phyloP scores from a whole-genome alignment of 2,888 invertebrate species.

The Eristalinus sepulchralis region DNA sequence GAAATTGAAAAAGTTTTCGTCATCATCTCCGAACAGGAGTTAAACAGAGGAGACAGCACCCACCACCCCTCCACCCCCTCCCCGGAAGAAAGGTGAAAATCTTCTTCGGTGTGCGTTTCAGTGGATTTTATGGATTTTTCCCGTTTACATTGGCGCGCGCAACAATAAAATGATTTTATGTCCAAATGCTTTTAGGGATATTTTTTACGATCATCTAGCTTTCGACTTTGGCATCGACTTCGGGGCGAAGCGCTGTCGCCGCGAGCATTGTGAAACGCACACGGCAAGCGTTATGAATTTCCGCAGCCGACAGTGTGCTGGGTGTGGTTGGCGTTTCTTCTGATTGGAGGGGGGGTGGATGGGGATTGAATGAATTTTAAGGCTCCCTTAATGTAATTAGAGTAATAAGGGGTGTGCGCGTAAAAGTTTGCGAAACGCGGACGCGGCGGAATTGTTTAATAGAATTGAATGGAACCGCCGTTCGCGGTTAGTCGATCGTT shows the following conservation, averaged over 20 bases:
- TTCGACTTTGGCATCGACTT: background rate
- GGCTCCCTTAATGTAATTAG: conserved; percentile 23
- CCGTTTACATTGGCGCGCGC: conserved; percentile 22
- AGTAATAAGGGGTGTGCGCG: background rate
- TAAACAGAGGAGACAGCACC: background rate
- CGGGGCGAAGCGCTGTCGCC: background rate
- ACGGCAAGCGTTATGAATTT: conserved; percentile 8
- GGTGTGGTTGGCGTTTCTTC: background rate
- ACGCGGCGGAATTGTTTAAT: background rate
- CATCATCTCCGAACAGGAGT: conserved; percentile 1
- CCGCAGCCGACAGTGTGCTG: background rate
- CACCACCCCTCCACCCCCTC: background rate
- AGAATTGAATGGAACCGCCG: conserved; percentile 22
- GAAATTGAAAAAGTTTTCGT: conserved; percentile 59
- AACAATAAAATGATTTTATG: conserved; percentile 52
- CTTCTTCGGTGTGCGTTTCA: conserved; percentile 5
- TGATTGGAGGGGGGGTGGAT: background rate
- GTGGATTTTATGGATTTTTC: conserved; percentile 18
- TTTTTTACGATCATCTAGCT: conserved; percentile 5
- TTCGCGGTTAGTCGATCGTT: background rate
- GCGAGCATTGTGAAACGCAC: background rate
- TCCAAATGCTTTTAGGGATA: conserved; percentile 53
- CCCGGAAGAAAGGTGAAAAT: conserved; percentile 40
- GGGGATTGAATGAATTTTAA: background rate
- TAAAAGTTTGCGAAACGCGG: background rate